Evolutionary conservation across 2,797 vertebrate species (phyloP), one percentile per base, ranked within the genome.

Genomic region (Bryconaethiops microstoma): DNA sequence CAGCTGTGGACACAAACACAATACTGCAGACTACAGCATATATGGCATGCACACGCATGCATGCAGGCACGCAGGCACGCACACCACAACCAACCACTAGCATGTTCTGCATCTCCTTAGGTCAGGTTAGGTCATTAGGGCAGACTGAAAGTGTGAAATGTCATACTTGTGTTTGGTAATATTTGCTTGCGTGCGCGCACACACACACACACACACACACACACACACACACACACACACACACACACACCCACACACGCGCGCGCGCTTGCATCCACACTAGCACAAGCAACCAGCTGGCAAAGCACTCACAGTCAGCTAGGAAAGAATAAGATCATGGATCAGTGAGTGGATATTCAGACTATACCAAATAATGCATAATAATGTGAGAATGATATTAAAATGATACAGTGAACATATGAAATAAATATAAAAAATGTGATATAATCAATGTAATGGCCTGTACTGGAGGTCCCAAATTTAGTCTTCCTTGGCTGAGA

Each of bases 1-100:
- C 54, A 99, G 95, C 98, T 99, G 91, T 82, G 90, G 91, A 72
- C 78, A 79, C 67, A 85, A 64, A 80, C 50, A 85, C 12, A 75
- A 10, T 73, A 76, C 82, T 85, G 83, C 82, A 83, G 79, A 62
- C 77, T 63, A 78, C 74, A 21, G 48, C 63, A 13, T 59, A 60
- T 60, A 77, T 0, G 13, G 2, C 48, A 57, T 23, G 40, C 5
- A 72, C 40, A 42, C 75, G 76, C 54, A 69, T 59, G 39, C 59
- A 73, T 52, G 45, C 19, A 42, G 25, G 25, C 45, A 48, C 62
- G n/a, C 25, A 70, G 23, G n/a, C n/a, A n/a, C 65, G 62, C 75
- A 48, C 4, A 68, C 65, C 60, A 78, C 54, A 75, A 68, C 21
- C 79, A 50, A 69, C 55, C 72, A 75, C 23, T 55, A 69, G 23